These are phyloP conservation scores for Coenonympha glycerion DNA, from an alignment of 2,888 invertebrate species.

Conservation along the genomic window DNA sequence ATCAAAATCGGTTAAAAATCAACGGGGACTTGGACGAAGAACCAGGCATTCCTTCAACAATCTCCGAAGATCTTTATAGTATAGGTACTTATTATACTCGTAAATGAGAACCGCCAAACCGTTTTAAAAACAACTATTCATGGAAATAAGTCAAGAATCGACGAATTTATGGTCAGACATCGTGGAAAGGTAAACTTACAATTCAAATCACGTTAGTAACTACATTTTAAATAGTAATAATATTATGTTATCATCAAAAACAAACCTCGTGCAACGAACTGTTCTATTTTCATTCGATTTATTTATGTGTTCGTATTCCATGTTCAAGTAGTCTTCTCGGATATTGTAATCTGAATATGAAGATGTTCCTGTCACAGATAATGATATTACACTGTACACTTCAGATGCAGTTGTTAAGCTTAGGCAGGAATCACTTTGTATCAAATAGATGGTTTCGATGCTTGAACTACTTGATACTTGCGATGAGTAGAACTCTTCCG, in stretches of 20 bases:
- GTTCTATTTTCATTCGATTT: neutral
- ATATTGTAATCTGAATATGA: conserved; percentile 6
- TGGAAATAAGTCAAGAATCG: too few relatives aligned
- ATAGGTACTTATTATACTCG: too few relatives aligned
- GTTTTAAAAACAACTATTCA: too few relatives aligned
- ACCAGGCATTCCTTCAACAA: too few relatives aligned
- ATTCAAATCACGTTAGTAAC: too few relatives aligned
- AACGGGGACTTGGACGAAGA: too few relatives aligned
- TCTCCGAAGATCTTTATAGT: too few relatives aligned
- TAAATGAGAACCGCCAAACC: too few relatives aligned
- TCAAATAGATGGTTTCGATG: conserved; percentile 34
- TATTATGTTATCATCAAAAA: neutral
- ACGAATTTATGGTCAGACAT: too few relatives aligned
- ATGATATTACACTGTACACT: conserved; percentile 23
- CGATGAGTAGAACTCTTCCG: neutral
- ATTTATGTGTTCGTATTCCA: neutral
- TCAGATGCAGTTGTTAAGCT: conserved; percentile 32
- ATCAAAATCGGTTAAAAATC: too few relatives aligned
- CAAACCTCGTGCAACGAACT: neutral
- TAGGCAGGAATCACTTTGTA: conserved; percentile 40
- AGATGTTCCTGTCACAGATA: conserved; percentile 19
- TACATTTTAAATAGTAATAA: too few relatives aligned
- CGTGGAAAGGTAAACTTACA: too few relatives aligned
- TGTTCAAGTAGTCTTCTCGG: neutral
- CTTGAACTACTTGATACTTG: conserved; percentile 26